These are phyloP conservation scores for Epirrita christyi DNA, from an alignment of 2,888 invertebrate species.

Conservation along the genomic window DNA sequence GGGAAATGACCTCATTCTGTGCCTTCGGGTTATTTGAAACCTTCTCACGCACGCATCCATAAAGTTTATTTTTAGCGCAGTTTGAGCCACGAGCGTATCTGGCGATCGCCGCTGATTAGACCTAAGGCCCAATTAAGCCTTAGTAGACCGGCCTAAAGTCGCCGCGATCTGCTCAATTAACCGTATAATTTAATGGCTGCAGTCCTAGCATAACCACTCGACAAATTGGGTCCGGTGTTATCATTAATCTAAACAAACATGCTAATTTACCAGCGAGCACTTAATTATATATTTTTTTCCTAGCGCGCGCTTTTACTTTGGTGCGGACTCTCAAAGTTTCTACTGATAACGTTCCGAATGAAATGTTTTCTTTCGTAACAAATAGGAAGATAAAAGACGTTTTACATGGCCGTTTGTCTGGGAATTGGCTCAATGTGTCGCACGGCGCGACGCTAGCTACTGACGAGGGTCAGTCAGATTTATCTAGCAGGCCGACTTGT, in stretches of 20 bases:
- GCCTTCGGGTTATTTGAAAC: slow-evolving; percentile 65
- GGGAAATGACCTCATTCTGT: slow-evolving; percentile 77
- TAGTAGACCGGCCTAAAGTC: slow-evolving; percentile 51
- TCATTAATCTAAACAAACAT: slow-evolving; percentile 56
- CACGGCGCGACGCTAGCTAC: slow-evolving; percentile 30
- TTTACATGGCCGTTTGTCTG: slow-evolving; percentile 44
- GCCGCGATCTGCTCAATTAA: slow-evolving; percentile 65
- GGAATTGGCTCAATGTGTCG: slow-evolving; percentile 45
- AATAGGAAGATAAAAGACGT: slow-evolving; percentile 40
- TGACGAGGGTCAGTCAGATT: slow-evolving; percentile 50
- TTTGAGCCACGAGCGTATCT: slow-evolving; percentile 66
- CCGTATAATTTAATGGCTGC: slow-evolving; percentile 48
- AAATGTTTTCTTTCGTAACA: slow-evolving; percentile 31
- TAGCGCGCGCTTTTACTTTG: slow-evolving; percentile 8
- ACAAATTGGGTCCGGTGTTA: slow-evolving; percentile 58
- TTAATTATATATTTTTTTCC: slow-evolving; percentile 40
- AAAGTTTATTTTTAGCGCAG: slow-evolving; percentile 75
- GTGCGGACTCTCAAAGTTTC: slow-evolving; percentile 16
- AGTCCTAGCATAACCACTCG: slow-evolving; percentile 45
- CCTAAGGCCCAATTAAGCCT: slow-evolving; percentile 66
- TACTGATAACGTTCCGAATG: slow-evolving; percentile 26
- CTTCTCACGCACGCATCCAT: slow-evolving; percentile 75
- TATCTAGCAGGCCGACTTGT: slow-evolving; percentile 33
- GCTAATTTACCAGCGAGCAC: slow-evolving; percentile 43
- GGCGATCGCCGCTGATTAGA: slow-evolving; percentile 68